Conservation (phyloP, 2,797 vertebrate species). For the Pangasius sanitwongsei region DNA sequence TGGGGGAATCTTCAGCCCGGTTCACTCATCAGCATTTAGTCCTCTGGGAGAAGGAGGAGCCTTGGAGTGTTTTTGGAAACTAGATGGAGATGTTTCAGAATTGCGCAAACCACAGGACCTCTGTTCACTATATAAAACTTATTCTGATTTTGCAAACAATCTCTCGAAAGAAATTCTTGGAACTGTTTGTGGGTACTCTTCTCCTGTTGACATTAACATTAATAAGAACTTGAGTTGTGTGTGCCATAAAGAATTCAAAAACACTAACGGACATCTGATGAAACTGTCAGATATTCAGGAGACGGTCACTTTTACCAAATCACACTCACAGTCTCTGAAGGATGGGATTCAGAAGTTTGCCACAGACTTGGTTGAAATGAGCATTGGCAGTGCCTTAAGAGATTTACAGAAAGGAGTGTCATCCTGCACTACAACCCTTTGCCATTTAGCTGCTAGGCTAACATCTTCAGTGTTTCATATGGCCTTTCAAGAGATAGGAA, state of each 20-base stretch:
- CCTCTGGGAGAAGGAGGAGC: constrained; percentile 81
- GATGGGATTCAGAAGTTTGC: constrained; percentile 95
- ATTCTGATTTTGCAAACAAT: constrained; percentile 87
- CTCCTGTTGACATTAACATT: constrained; percentile 75
- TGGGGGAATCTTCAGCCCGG: constrained; percentile 88
- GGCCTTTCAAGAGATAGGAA: constrained; percentile 96
- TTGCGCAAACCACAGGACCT: constrained; percentile 77
- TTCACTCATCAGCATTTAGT: constrained; percentile 93
- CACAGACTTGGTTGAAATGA: constrained; percentile 91
- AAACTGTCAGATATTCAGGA: constrained; percentile 82
- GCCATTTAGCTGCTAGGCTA: constrained; percentile 89
- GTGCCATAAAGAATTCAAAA: constrained; percentile 80
- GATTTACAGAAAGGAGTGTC: constrained; percentile 95
- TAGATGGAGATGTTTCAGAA: constrained; percentile 69
- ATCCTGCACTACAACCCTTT: constrained; percentile 91
- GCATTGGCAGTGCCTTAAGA: constrained; percentile 90
- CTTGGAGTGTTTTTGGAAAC: constrained; percentile 85
- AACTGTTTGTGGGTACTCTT: constrained; percentile 84
- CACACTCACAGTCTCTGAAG: constrained; percentile 84
- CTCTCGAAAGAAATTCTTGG: constrained; percentile 89
- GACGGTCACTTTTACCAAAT: constrained; percentile 76
- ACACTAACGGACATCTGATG: constrained; percentile 77
- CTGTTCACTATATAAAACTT: constrained; percentile 79
- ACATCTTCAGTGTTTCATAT: constrained; percentile 96
- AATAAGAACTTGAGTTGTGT: constrained; percentile 83